Evolutionary conservation across 2,888 invertebrate species (phyloP), one percentile per base, ranked within the genome.

Genomic region (Scelioninae gen. 1): DNA sequence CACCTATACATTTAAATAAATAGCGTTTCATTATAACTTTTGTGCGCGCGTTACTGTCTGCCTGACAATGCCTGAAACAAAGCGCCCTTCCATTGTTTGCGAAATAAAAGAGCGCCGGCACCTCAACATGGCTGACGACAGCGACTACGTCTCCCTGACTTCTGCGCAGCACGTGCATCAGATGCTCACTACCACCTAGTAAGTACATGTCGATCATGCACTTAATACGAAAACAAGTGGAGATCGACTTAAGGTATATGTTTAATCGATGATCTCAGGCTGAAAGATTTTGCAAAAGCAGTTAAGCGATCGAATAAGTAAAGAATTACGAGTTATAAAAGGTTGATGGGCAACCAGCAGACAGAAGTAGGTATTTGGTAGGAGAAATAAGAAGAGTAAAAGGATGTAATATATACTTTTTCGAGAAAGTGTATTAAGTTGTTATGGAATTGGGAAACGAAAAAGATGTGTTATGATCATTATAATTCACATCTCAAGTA

Each of bases 11-110:
- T 90, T 90, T 89, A 90, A 91, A 91, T 91, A 91, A 91, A 92
- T 90, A 91, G 90, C 90, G 88, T 90, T 92, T 91, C 90, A 90
- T 91, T 92, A 90, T 91, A 92, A 91, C 90, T 90, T 91, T 91
- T 90, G 91, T 90, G 89, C 87, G 87, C 88, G 87, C 91, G 88
- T 89, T 89, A 89, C 91, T 88, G 88, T 89, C 89, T 89, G 88
- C 87, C 89, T 90, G 90, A 89, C 89, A 90, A 89, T 91, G 90
- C 89, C 90, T 89, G 90, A 90, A 91, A 90, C 91, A 91, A 92
- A 91, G 90, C 89, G 87, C 87, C 87, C 87, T 86, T 86, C 90
- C 86, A 91, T 91, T 91, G 91, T 91, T 91, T 89, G 89, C 86
- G 90, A 91, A 91, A 91, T 91, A 92, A 91, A 91, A 90, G 91